phyloP scores from a whole-genome alignment of 2,797 vertebrate species.

The Loris lydekkerianus region DNA sequence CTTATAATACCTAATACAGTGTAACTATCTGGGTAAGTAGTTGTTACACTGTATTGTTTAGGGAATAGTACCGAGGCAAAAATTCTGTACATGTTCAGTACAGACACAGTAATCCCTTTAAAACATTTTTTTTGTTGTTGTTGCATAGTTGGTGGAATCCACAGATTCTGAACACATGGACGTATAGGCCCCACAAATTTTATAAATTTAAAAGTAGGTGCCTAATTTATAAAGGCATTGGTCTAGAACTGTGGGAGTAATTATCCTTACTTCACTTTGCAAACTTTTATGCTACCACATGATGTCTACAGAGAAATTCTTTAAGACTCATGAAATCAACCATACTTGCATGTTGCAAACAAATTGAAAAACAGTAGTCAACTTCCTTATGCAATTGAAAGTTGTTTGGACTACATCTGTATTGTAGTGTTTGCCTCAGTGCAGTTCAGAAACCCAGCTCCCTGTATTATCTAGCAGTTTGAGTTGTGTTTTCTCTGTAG shows the following conservation, averaged over 20 bases:
- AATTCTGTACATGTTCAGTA: not conserved
- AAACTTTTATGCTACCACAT: not conserved
- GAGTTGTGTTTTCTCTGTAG: not conserved
- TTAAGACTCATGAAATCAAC: constrained; percentile 1
- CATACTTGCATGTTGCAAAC: not conserved
- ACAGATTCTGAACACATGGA: not conserved
- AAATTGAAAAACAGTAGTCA: not conserved
- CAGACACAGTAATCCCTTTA: not conserved
- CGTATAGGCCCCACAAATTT: not conserved
- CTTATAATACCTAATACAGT: not conserved
- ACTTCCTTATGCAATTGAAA: not conserved
- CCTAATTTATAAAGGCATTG: constrained; percentile 25
- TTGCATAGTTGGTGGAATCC: not conserved
- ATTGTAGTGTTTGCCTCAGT: not conserved
- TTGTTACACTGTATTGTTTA: not conserved
- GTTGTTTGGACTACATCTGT: not conserved
- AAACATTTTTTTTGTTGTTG: not conserved
- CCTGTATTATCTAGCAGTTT: not conserved
- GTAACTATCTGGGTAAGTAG: not conserved
- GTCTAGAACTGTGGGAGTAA: not conserved
- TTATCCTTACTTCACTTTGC: constrained; percentile 12
- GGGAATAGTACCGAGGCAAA: not conserved
- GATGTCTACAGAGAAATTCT: not conserved
- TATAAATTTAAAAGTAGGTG: constrained; percentile 1
- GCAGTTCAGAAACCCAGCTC: not conserved